Evolutionary conservation across 2,113 vertebrate genomes (phyloP).

Genomic region (Anhinga rufa): DNA sequence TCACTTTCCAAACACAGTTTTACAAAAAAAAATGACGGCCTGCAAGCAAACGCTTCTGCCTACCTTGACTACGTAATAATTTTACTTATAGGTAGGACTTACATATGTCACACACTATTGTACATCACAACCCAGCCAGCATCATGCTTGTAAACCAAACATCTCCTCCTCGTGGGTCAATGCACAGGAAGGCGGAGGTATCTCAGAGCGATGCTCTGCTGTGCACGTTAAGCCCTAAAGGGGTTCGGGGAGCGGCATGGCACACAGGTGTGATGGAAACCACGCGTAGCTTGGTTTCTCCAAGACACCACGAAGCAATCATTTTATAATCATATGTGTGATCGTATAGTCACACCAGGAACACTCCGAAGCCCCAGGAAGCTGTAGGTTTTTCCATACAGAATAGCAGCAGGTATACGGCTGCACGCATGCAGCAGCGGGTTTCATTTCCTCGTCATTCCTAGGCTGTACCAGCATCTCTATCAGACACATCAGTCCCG

Average conservation of each 20-base stretch:
- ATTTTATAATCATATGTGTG: rapidly evolving
- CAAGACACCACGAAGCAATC: not conserved
- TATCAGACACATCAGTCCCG: not conserved
- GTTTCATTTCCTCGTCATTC: not conserved
- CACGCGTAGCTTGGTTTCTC: not conserved
- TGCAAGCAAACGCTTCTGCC: not conserved
- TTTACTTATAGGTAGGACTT: not conserved
- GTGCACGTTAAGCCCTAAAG: no score
- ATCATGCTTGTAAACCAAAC: not conserved
- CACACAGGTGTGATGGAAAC: not conserved
- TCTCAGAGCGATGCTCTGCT: not conserved
- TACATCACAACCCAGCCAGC: not conserved
- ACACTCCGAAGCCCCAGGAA: not conserved
- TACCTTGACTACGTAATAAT: rapidly evolving
- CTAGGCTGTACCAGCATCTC: not conserved
- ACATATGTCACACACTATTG: rapidly evolving
- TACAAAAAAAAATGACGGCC: not conserved
- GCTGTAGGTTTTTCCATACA: not conserved
- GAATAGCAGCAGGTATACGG: not conserved
- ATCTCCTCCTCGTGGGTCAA: rapidly evolving
- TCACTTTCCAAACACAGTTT: not conserved
- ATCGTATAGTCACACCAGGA: not conserved
- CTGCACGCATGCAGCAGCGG: not conserved
- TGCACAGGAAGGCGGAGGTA: rapidly evolving
- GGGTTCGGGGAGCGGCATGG: not conserved